phyloP scores from a whole-genome alignment of 2,113 vertebrate genomes.

The Periophthalmus modestus region DNA sequence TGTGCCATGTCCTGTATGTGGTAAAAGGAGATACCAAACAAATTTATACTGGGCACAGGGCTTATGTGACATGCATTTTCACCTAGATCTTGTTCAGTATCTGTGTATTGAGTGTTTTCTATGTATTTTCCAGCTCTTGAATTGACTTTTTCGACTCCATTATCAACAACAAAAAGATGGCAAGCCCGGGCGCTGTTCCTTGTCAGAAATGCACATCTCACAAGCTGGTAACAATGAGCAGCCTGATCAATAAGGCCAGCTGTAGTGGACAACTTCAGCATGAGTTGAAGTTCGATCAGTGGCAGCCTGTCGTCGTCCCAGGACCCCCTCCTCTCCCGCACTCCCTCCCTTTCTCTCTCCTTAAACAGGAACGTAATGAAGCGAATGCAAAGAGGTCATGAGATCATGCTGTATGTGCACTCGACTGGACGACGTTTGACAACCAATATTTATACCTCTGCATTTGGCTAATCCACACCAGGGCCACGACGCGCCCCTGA shows the following conservation, averaged over 20 bases:
- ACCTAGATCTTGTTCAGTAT: background rate
- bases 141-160: constrained; percentile 1
- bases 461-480: constrained; percentile 10
- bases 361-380: constrained; percentile 8
- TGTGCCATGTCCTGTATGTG: background rate
- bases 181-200: background rate
- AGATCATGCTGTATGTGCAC: constrained; percentile 26
- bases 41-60: background rate
- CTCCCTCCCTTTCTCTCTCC: background rate
- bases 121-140: background rate
- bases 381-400: constrained; percentile 25
- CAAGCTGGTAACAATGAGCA: background rate
- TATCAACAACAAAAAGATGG: constrained; percentile 2
- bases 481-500: constrained; percentile 18
- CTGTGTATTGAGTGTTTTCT: background rate
- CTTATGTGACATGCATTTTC: background rate
- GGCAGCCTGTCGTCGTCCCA: constrained; percentile 27
- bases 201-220: constrained; percentile 4
- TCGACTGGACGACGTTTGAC: constrained; percentile 53
- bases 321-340: background rate
- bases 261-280: constrained; percentile 2
- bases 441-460: constrained; percentile 51
- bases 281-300: constrained; percentile 2
- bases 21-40: background rate
- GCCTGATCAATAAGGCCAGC: constrained; percentile 2